These are phyloP conservation scores for Pediacus dermestoides DNA, from an alignment of 2,888 invertebrate species.

Conservation along the genomic window DNA sequence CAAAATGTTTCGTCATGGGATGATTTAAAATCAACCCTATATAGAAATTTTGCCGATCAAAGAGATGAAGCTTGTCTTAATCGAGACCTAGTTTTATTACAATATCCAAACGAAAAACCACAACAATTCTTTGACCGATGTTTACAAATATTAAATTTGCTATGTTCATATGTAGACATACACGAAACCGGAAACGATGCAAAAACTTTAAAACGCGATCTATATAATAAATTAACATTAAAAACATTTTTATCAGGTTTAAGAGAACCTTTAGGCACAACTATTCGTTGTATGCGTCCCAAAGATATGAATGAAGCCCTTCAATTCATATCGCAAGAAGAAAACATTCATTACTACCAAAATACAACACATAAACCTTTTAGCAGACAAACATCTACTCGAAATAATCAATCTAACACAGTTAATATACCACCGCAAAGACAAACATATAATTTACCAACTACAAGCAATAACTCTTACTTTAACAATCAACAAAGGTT, in stretches of 20 bases:
- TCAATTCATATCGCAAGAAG: slow-evolving; percentile 15
- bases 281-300: slow-evolving; percentile 18
- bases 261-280: slow-evolving; percentile 19
- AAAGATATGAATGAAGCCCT: slow-evolving; percentile 11
- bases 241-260: slow-evolving; percentile 19
- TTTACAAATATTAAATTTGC: slow-evolving; percentile 17
- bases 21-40: too few species aligned
- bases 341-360: slow-evolving; percentile 14
- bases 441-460: too few species aligned
- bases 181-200: slow-evolving; percentile 14
- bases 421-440: too few species aligned
- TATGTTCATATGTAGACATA: slow-evolving; percentile 12
- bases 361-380: too few species aligned
- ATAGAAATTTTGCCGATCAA: slow-evolving; percentile 19
- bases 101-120: slow-evolving; percentile 15
- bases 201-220: slow-evolving; percentile 11
- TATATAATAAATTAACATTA: too few species aligned
- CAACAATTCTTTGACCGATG: slow-evolving; percentile 15
- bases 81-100: slow-evolving; percentile 17
- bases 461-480: too few species aligned
- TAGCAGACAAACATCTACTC: too few species aligned
- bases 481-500: too few species aligned
- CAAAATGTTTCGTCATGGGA: slow-evolving; percentile 7
- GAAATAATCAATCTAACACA: too few species aligned
- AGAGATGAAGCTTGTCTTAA: slow-evolving; percentile 19